Percentiles rank a stretch among this genome's conserved stretches.
phyloP scores from a whole-genome alignment of 1,140 invertebrate species.

The Saccostrea echinata region DNA sequence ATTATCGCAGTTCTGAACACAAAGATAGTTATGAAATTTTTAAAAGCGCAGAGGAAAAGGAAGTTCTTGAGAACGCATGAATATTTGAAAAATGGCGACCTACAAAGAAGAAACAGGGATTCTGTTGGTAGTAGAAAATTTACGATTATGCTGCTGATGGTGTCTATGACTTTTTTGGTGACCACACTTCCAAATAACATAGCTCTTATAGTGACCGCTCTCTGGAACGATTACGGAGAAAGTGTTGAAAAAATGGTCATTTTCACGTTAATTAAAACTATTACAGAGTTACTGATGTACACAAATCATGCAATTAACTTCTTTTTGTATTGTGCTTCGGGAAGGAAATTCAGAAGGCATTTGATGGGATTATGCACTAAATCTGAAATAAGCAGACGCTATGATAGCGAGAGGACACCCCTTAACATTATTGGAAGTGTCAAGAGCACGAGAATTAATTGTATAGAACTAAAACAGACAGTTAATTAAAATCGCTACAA shows the following conservation, averaged over 20 bases:
- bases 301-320: constrained; percentile 80
- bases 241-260: constrained; percentile 57
- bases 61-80: background rate
- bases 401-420: background rate
- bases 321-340: constrained; percentile 79
- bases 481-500: background rate
- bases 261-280: constrained; percentile 68
- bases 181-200: constrained; percentile 78
- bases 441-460: background rate
- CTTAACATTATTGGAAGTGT: background rate
- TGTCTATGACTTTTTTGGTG: constrained; percentile 77
- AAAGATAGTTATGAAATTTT: constrained; percentile 61
- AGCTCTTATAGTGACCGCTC: constrained; percentile 69
- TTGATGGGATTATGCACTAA: constrained; percentile 5
- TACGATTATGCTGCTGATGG: constrained; percentile 74
- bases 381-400: background rate
- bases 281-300: constrained; percentile 78
- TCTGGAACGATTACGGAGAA: constrained; percentile 59
- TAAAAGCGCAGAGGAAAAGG: constrained; percentile 39
- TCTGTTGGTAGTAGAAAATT: constrained; percentile 34
- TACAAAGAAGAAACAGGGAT: constrained; percentile 8
- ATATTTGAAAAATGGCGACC: background rate
- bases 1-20: constrained; percentile 70
- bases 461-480: background rate
- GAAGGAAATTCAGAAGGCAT: constrained; percentile 76